Evolutionary conservation across 2,797 vertebrate species (phyloP).

Genomic region (Peromyscus attwateri): DNA sequence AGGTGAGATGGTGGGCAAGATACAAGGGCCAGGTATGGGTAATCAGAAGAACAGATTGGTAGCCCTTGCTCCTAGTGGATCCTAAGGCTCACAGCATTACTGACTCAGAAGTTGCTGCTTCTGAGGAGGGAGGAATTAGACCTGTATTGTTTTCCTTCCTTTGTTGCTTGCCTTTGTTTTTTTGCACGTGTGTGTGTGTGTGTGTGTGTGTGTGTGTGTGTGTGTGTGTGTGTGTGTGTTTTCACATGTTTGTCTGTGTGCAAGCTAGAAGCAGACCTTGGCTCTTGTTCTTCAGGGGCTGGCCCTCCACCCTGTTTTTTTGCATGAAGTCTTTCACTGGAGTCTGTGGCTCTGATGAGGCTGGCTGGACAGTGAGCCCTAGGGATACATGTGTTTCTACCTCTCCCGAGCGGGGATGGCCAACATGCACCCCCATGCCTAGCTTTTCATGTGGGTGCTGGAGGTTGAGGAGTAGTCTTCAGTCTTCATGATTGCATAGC

Average conservation of each 20-base stretch:
- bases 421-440: neutral
- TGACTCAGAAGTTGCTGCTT: neutral
- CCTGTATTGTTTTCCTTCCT: neutral
- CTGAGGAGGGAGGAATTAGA: too few species aligned
- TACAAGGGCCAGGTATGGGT: slow-evolving; percentile 59
- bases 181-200: too few species aligned
- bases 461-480: neutral
- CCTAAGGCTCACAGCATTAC: neutral
- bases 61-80: neutral
- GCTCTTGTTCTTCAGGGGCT: neutral
- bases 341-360: neutral
- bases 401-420: neutral
- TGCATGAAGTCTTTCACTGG: neutral
- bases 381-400: neutral
- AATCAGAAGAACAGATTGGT: slow-evolving; percentile 68
- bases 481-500: neutral
- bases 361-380: neutral
- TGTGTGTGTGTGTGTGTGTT: neutral
- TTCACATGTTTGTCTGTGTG: neutral
- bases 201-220: neutral
- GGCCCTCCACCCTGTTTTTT: neutral
- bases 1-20: slow-evolving; percentile 10
- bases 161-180: rapidly evolving
- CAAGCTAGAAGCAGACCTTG: neutral
- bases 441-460: neutral